Conservation (phyloP, 1,140 invertebrate species). For the Drosophila micromelanica region DNA sequence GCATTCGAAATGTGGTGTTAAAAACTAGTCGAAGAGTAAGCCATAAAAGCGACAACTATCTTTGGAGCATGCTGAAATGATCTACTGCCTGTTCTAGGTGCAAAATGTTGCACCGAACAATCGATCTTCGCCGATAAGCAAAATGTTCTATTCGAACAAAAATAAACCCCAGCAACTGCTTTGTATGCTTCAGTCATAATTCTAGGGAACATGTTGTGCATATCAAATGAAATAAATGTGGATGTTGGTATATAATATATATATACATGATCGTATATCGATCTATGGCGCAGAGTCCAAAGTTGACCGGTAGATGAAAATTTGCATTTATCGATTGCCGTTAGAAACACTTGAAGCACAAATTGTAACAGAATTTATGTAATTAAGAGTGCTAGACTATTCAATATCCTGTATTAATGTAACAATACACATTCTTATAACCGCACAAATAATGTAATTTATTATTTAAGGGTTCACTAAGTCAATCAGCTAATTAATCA, state of each 20-base stretch:
- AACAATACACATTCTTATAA: no score
- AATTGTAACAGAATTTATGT: constrained; percentile 29
- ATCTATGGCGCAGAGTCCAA: constrained; percentile 1
- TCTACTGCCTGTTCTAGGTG: constrained; percentile 9
- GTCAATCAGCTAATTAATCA: no score
- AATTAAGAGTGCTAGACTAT: background rate
- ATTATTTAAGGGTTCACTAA: no score
- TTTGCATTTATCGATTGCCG: constrained; percentile 50
- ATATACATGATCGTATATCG: constrained; percentile 15
- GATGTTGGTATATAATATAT: background rate
- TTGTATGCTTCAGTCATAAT: constrained; percentile 33
- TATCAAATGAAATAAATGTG: constrained; percentile 15
- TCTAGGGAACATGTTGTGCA: constrained; percentile 12
- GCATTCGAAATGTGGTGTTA: no score
- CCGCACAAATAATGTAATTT: no score
- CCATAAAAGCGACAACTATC: no score
- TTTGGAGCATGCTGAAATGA: background rate
- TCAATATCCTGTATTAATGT: background rate
- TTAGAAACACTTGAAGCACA: constrained; percentile 31
- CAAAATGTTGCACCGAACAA: constrained; percentile 9
- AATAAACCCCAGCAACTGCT: constrained; percentile 11
- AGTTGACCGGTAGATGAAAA: constrained; percentile 1
- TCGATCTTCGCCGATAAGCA: constrained; percentile 7
- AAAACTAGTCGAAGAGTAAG: no score
- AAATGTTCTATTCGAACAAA: background rate